Evolutionary conservation across 2,797 vertebrate genomes (phyloP).

Genomic region (Thamnophis elegans): DNA sequence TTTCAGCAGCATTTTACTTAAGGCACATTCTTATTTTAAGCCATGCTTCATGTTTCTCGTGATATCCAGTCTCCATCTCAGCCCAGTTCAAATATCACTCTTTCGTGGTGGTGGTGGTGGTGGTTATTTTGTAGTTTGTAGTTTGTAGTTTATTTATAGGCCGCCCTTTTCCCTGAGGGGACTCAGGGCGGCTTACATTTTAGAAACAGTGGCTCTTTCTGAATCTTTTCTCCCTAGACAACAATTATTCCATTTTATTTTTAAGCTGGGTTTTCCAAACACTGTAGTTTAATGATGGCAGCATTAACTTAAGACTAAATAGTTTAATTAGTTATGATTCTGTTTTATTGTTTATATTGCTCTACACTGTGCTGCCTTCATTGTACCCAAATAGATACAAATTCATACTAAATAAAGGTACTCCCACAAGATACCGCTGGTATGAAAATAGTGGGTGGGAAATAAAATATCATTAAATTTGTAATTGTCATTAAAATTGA

Average conservation of each 20-base stretch:
- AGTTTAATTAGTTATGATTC: background rate
- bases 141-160: too few relatives aligned
- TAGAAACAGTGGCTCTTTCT: background rate
- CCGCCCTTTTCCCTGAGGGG: too few relatives aligned
- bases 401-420: background rate
- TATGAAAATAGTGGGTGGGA: background rate
- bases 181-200: too few relatives aligned
- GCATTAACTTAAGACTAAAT: background rate
- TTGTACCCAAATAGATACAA: background rate
- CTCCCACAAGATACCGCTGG: background rate
- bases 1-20: conserved; percentile 1
- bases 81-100: background rate
- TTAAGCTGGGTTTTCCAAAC: background rate
- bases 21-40: conserved; percentile 8
- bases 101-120: background rate
- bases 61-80: background rate
- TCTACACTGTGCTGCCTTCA: background rate
- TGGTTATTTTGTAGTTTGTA: too few relatives aligned
- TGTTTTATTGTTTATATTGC: background rate
- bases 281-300: background rate
- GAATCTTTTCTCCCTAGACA: background rate
- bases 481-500: background rate
- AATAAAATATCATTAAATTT: background rate
- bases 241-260: background rate
- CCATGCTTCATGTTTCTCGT: background rate